Base-by-base conservation (phyloP, 1,140 invertebrate species). In the Ceratoteleas bidentatus region DNA sequence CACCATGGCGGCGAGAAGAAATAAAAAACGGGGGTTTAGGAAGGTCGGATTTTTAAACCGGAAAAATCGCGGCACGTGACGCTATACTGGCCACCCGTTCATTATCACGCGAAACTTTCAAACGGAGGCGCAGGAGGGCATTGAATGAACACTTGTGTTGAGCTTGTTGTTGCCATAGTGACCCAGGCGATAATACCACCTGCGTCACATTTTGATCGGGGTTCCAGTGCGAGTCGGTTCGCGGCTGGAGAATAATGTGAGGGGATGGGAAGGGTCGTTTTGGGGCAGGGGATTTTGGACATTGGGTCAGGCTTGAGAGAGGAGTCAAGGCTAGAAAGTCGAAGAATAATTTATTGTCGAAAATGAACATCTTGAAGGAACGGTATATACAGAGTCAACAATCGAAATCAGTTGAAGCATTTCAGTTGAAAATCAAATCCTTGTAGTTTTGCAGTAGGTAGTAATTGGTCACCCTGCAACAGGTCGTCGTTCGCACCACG, bases 401-500 rank as follows among this genome's bases (percentile, higher is more conserved):
- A 24, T 24, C 36, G 36, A 40, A 40, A 40, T 40, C 2, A 40
- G 24, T 24, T 24, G 24, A 24, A 24, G 24, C 24, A 24, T 24
- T 47, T 94, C 91, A 98, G 89, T 97, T 97, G 87, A 99, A 99
- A 85, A 99, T 94, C 33, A 99, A 92, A 87, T 99, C 98, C 88
- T 96, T 98, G 86, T 99, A 99, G 90, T 97, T 97, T 68, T 94
- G 94, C 11, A 99, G 93, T 14, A 99, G 92, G 87, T 98, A 97
- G 87, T 98, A 98, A 80, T 97, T 96, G 0, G 96, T 97, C 0
- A 97, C 96, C 75, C 95, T 92, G 90, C 97, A 99, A 89, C 97
- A 98, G 38, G 97, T 99, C 7, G 96, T 96, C 8, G 98, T 99
- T 32, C 99, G 92, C 0, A 99, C 98, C 10, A 99, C 98, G 0